Evolutionary conservation across 2,113 vertebrate species (phyloP).

Genomic region (Donacobius atricapilla): DNA sequence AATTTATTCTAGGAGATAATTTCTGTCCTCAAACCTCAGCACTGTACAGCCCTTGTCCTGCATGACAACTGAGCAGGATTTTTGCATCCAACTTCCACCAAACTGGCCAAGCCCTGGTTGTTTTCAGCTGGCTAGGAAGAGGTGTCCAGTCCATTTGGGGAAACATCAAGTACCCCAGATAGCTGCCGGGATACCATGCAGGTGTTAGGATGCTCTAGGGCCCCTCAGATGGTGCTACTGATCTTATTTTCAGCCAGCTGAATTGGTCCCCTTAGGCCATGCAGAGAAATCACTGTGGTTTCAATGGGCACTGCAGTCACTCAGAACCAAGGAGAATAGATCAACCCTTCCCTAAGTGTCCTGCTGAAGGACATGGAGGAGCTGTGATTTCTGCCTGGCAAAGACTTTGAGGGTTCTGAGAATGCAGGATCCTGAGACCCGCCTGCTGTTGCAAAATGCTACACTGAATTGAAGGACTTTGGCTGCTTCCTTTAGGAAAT

Average conservation of each 20-base stretch:
- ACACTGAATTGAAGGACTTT: background rate
- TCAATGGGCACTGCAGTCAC: background rate
- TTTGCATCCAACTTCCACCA: background rate
- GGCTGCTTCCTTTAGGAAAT: constrained; percentile 35
- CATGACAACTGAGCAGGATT: background rate
- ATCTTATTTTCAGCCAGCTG: background rate
- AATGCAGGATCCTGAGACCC: background rate
- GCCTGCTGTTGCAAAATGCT: background rate
- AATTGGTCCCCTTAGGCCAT: background rate
- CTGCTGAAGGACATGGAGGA: background rate
- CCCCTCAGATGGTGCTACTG: background rate
- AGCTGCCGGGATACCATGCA: background rate
- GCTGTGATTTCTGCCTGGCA: background rate
- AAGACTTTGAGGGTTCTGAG: background rate
- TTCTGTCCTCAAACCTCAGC: background rate
- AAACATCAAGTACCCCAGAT: background rate
- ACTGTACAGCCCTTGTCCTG: background rate
- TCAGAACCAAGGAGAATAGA: background rate
- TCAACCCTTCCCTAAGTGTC: background rate
- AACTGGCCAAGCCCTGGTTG: background rate
- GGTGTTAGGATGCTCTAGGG: background rate
- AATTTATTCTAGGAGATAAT: background rate
- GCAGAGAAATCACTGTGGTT: background rate
- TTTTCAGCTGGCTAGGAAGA: background rate
- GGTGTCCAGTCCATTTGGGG: background rate